Evolutionary conservation across 2,888 invertebrate genomes (phyloP), one percentile per base, ranked within the genome.

Genomic region (Zygogramma bicolorata): DNA sequence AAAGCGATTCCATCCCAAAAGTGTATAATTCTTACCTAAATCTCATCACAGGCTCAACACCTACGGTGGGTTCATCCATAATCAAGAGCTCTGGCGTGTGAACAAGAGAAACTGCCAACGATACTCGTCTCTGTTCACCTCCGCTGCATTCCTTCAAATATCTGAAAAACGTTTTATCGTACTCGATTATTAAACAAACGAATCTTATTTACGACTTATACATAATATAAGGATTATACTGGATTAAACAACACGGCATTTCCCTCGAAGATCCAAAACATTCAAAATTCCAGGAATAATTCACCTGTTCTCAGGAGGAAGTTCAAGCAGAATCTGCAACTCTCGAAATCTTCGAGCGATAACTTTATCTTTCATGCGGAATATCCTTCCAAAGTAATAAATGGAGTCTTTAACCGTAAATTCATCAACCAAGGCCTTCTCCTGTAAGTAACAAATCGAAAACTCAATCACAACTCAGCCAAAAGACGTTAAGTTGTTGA

Each of bases 61-160:
- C 97, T n/a, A 97, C 97, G 0, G 97, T 97, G 0, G 97, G 97
- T 84, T 97, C 97, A 83, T 97, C 97, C 81, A 97, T 87, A 73
- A 97, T 96, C 29, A 97, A 88, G 31, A 97, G 87, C 85, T 96
- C 94, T 0, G 97, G 97, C 79, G 93, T 94, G 83, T 97, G 97
- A 0, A 97, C 91, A 83, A 97, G 88, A 0, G 97, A 95, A 4
- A 94, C 95, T 0, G 97, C 96, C 77, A 97, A 91, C 0, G 97
- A 97, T 0, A 97, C 93, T 65, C 97, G 89, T 73, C 97, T 88
- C 87, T 96, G 95, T 85, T 97, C 97, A 0, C 97, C 97, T 5
- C 97, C 97, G 79, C 96, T 96, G 82, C 93, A 89, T 71, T 92
- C 88, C 82, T 92, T 93, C 69, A 97, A 84, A 84, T 91, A 83